phyloP scores from a whole-genome alignment of 2,113 vertebrate species.

The Notothenia rossii region DNA sequence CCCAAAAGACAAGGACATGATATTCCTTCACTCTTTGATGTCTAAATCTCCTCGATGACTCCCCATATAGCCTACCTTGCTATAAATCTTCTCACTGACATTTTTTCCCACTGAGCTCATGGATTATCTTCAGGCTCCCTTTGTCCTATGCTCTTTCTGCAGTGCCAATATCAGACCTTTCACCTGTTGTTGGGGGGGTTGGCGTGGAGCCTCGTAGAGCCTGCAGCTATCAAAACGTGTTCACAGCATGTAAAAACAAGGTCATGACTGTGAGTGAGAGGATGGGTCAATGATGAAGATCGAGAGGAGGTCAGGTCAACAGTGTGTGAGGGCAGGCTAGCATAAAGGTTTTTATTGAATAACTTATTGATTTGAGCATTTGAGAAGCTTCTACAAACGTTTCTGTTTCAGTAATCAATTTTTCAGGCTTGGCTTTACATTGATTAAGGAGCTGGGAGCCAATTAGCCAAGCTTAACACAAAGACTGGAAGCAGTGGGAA shows the following conservation, averaged over 20 bases:
- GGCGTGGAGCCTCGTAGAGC: not conserved
- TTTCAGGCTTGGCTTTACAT: constrained; percentile 5
- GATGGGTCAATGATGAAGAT: constrained; percentile 7
- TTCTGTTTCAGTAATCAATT: constrained; percentile 1
- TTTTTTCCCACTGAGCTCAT: constrained; percentile 30
- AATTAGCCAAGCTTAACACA: not conserved
- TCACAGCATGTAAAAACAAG: constrained; percentile 17
- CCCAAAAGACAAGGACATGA: constrained; percentile 43
- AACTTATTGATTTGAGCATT: not conserved
- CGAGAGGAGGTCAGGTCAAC: not conserved
- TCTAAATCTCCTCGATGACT: constrained; percentile 48
- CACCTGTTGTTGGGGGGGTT: constrained; percentile 60
- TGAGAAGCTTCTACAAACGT: constrained; percentile 5
- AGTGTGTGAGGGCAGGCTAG: constrained; percentile 14
- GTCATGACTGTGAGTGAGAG: constrained; percentile 18
- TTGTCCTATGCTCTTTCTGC: constrained; percentile 37
- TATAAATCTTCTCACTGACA: constrained; percentile 9
- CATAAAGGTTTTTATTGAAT: not conserved
- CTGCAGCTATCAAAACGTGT: constrained; percentile 19
- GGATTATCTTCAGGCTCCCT: constrained; percentile 42
- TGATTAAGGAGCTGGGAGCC: not conserved
- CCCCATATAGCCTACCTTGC: constrained; percentile 3
- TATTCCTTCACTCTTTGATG: constrained; percentile 49
- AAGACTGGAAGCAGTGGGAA: not conserved
- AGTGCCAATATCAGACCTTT: constrained; percentile 43